A percentile compares a stretch with the other conserved stretches of the same genome.
phyloP scores from a whole-genome alignment of 2,797 vertebrate genomes.

The Acanthiza pusilla region DNA sequence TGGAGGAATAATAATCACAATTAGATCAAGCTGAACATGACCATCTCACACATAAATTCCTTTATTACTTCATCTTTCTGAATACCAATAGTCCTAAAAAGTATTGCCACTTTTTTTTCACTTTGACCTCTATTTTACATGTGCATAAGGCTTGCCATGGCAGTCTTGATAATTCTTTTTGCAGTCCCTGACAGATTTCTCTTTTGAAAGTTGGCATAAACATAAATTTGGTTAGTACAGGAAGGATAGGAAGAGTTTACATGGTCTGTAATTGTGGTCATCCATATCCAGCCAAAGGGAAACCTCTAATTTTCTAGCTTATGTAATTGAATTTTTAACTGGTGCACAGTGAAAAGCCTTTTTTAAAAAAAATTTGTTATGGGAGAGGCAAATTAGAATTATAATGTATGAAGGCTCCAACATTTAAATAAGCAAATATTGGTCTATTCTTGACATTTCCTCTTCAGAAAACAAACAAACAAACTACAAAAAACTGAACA shows the following conservation, averaged over 20 bases:
- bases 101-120: background rate
- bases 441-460: constrained; percentile 46
- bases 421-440: constrained; percentile 28
- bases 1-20: background rate
- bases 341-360: background rate
- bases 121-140: background rate
- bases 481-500: background rate
- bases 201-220: constrained; percentile 27
- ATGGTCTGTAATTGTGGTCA: constrained; percentile 44
- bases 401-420: background rate
- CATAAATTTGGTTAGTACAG: constrained; percentile 41
- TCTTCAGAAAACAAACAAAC: background rate
- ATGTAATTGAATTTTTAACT: constrained; percentile 41
- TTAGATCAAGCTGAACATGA: background rate
- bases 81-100: background rate
- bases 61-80: background rate
- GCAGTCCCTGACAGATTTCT: background rate
- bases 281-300: constrained; percentile 23
- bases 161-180: background rate
- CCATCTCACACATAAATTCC: background rate
- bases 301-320: constrained; percentile 57
- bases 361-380: background rate
- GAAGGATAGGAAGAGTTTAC: constrained; percentile 43
- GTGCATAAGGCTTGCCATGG: background rate
- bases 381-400: constrained; percentile 33